A percentile compares a stretch with the other conserved stretches of the same genome.
Evolutionary conservation across 2,113 vertebrate genomes (phyloP).

Genomic region (Mormoops blainvillei): DNA sequence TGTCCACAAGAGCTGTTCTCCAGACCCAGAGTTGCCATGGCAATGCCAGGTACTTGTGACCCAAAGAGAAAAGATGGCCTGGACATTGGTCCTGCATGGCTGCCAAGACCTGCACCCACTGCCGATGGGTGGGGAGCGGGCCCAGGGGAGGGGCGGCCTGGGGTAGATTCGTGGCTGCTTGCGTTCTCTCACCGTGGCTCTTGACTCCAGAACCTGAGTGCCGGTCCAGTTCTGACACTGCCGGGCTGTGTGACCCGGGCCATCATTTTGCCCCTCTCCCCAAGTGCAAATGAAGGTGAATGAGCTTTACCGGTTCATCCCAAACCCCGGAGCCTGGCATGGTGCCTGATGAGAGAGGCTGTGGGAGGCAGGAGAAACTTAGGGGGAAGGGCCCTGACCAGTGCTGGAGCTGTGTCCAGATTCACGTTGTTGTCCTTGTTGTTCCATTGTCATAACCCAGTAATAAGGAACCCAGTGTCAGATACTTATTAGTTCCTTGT

Average conservation of each 20-base stretch:
- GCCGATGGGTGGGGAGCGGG: neutral
- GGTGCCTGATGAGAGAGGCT: neutral
- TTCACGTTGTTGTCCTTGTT: accelerated
- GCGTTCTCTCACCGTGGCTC: neutral
- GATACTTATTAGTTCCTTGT: neutral
- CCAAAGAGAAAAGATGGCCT: neutral
- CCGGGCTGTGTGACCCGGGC: neutral
- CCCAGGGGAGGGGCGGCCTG: neutral
- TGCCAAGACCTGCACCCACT: neutral
- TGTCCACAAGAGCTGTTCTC: constrained; percentile 27
- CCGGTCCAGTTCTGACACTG: neutral
- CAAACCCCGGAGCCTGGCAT: too few relatives aligned
- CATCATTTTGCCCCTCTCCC: neutral
- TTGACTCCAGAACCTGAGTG: neutral
- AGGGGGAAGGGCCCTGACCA: accelerated
- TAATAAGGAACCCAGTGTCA: accelerated
- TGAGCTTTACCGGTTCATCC: neutral
- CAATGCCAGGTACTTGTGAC: constrained; percentile 25
- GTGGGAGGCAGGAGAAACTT: too few relatives aligned
- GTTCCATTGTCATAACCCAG: neutral
- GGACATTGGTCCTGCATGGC: neutral
- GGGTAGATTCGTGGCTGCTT: neutral
- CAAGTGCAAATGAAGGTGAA: neutral
- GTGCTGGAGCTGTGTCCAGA: accelerated
- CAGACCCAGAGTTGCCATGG: constrained; percentile 31